Percentiles rank a stretch among this genome's conserved stretches.
Evolutionary conservation across 2,888 invertebrate genomes (phyloP).

Genomic region (Cataglyphis albicans): DNA sequence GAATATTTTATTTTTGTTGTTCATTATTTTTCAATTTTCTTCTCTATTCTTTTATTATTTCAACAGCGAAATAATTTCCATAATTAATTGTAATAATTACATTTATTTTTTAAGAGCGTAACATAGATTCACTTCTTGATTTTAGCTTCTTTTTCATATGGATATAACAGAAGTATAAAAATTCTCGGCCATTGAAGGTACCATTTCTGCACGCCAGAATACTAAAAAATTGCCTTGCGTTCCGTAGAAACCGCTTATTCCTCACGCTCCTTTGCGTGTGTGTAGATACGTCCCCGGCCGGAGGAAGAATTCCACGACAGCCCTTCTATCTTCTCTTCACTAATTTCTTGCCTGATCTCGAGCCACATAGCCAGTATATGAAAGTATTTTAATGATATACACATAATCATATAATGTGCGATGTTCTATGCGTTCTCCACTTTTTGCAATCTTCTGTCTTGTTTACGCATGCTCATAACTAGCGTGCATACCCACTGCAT

Average conservation of each 20-base stretch:
- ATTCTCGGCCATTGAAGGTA: neutral
- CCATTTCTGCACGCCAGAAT: constrained; percentile 6
- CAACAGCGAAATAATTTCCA: constrained; percentile 6
- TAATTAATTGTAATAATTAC: constrained; percentile 26
- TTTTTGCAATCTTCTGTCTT: constrained; percentile 60
- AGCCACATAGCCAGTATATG: constrained; percentile 53
- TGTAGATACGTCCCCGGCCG: neutral
- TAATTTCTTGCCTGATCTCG: constrained; percentile 67
- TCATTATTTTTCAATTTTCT: neutral
- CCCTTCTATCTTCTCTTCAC: constrained; percentile 59
- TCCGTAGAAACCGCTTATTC: constrained; percentile 9
- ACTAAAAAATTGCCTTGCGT: constrained; percentile 30
- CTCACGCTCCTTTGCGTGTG: constrained; percentile 10
- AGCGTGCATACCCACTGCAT: constrained; percentile 43
- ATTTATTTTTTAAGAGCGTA: neutral
- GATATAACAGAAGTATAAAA: constrained; percentile 9
- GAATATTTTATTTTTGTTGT: constrained; percentile 17
- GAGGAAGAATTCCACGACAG: constrained; percentile 65
- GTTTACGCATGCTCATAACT: constrained; percentile 53
- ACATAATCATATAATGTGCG: constrained; percentile 63
- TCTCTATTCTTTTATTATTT: neutral
- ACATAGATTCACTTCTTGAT: neutral
- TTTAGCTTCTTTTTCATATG: neutral
- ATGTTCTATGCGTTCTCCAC: constrained; percentile 36
- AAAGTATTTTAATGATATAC: constrained; percentile 60